Evolutionary conservation across 2,888 invertebrate genomes (phyloP).

Genomic region (Hydriomena furcata): DNA sequence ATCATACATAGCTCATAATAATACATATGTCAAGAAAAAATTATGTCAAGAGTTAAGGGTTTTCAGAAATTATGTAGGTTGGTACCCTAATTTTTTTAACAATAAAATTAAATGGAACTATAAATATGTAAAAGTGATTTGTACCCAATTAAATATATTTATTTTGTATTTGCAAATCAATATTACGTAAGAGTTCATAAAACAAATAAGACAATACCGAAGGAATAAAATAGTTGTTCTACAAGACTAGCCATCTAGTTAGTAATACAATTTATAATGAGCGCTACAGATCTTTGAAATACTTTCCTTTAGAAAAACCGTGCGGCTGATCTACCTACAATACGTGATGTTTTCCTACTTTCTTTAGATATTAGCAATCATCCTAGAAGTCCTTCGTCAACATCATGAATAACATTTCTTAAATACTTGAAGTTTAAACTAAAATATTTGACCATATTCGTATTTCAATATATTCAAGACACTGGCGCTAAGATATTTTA

Average conservation of each 20-base stretch:
- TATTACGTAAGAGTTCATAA: no score
- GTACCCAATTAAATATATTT: no score
- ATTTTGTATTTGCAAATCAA: no score
- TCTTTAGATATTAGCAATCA: conserved; percentile 17
- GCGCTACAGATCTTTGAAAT: conserved; percentile 26
- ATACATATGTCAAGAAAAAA: no score
- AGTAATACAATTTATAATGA: conserved; percentile 7
- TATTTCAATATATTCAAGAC: conserved; percentile 1
- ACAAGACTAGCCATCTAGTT: conserved; percentile 8
- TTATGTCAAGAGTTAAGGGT: no score
- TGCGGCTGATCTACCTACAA: conserved; percentile 24
- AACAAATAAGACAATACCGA: background rate
- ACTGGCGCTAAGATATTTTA: background rate
- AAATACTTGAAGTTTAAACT: background rate
- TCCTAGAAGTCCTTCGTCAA: background rate
- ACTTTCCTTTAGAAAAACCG: conserved; percentile 24
- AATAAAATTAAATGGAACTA: no score
- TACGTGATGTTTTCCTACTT: conserved; percentile 25
- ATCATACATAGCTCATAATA: no score
- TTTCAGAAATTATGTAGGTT: no score
- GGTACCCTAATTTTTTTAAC: no score
- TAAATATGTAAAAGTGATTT: no score
- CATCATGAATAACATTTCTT: background rate
- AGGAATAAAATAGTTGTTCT: background rate
- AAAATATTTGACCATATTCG: background rate